phyloP scores from a whole-genome alignment of 2,113 vertebrate genomes.

The Tupaia chinensis region DNA sequence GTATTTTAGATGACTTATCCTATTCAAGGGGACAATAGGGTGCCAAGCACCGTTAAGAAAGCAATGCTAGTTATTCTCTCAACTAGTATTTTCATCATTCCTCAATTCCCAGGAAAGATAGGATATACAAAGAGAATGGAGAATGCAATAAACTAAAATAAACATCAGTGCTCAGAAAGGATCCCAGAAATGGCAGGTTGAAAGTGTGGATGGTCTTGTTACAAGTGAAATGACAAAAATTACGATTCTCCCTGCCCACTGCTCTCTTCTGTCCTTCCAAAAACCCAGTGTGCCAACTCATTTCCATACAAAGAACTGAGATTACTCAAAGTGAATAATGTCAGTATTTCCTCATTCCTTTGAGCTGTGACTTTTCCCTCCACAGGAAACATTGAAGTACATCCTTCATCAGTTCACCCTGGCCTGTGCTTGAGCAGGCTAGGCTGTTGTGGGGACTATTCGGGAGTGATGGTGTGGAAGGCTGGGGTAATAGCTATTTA shows the following conservation, averaged over 20 bases:
- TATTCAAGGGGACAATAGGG: rapidly evolving
- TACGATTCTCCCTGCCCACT: background rate
- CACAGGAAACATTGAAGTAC: rapidly evolving
- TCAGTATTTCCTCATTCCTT: no score
- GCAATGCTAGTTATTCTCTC: background rate
- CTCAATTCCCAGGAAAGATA: background rate
- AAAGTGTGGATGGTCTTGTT: background rate
- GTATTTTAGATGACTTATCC: background rate
- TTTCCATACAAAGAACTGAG: background rate
- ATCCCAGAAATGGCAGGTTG: background rate
- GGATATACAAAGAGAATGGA: background rate
- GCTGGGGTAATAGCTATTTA: conserved; percentile 26
- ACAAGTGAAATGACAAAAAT: background rate
- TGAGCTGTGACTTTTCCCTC: background rate
- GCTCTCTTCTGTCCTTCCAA: background rate
- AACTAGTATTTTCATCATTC: background rate
- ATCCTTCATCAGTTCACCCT: background rate
- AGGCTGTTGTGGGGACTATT: background rate
- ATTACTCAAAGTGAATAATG: background rate
- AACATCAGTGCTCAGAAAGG: background rate
- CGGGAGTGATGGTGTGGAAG: background rate
- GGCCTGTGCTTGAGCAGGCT: background rate
- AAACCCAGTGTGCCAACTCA: background rate
- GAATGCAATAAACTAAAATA: background rate
- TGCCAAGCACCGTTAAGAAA: background rate